Conservation (phyloP, 2,888 invertebrate species). For the Opisthograptis luteolata region DNA sequence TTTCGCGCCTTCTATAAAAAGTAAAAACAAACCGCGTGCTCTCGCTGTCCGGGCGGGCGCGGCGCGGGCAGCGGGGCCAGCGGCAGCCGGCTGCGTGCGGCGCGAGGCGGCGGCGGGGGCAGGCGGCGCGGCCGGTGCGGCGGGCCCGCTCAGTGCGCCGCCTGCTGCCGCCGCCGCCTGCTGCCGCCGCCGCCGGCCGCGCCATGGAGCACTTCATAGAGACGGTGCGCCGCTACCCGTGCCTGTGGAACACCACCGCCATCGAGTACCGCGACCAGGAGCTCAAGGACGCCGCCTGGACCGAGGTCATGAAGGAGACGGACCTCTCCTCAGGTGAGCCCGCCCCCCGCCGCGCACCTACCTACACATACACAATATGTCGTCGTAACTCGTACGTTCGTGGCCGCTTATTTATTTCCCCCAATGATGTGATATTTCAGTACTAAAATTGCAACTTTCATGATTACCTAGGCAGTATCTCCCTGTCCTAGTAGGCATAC, state of each 20-base stretch:
- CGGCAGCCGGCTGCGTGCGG: conserved; percentile 27
- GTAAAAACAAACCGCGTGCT: no score
- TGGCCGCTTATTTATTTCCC: no score
- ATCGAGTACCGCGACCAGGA: conserved; percentile 80
- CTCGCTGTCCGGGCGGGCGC: conserved; percentile 2
- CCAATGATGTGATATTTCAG: no score
- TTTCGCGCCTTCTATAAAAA: no score
- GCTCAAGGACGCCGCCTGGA: conserved; percentile 79
- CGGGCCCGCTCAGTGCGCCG: conserved; percentile 36
- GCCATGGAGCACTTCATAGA: conserved; percentile 77
- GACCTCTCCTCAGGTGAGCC: conserved; percentile 79
- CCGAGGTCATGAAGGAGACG: conserved; percentile 78
- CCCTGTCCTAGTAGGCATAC: no score
- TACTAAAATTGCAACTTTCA: no score
- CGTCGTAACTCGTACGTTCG: no score
- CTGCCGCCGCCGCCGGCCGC: conserved; percentile 33
- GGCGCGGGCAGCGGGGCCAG: conserved; percentile 13
- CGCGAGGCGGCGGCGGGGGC: conserved; percentile 11
- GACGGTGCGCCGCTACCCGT: conserved; percentile 75
- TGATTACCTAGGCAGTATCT: no score
- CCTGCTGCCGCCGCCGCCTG: conserved; percentile 44
- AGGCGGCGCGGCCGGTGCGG: conserved; percentile 12
- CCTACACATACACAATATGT: no score
- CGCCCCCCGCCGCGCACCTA: no score
- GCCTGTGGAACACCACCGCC: conserved; percentile 78